Percentiles rank a stretch among this genome's conserved stretches.
These are phyloP conservation scores for Dinomys branickii DNA, from an alignment of 2,113 vertebrate species.

Conservation along the genomic window DNA sequence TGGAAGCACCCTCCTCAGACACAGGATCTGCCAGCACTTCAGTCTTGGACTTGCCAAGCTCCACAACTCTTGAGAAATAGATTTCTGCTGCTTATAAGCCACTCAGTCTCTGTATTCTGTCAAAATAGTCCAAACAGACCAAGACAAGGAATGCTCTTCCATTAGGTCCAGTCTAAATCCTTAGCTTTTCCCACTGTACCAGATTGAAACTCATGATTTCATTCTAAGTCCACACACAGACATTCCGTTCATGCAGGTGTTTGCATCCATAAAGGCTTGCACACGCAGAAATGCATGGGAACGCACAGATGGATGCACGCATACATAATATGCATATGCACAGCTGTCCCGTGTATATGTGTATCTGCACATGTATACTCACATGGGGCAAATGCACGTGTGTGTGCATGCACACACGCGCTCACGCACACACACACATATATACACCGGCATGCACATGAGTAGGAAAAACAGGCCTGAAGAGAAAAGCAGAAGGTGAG, in stretches of 20 bases:
- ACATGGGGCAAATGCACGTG: background rate
- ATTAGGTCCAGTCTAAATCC: background rate
- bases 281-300: background rate
- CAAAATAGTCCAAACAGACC: background rate
- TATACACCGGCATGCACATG: background rate
- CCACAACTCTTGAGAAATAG: background rate
- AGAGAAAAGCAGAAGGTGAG: background rate
- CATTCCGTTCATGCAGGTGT: background rate
- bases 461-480: background rate
- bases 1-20: background rate
- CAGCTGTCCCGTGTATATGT: background rate
- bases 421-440: background rate
- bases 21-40: background rate
- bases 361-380: background rate
- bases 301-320: too few relatives aligned
- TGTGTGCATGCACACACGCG: fast-evolving
- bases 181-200: background rate
- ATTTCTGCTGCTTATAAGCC: background rate
- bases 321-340: background rate
- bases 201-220: background rate
- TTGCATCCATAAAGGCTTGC: background rate
- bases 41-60: background rate
- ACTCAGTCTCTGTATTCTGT: background rate
- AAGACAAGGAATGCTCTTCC: background rate
- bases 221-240: background rate